Evolutionary conservation across 2,113 vertebrate genomes (phyloP).

Genomic region (Myotis lucifugus): DNA sequence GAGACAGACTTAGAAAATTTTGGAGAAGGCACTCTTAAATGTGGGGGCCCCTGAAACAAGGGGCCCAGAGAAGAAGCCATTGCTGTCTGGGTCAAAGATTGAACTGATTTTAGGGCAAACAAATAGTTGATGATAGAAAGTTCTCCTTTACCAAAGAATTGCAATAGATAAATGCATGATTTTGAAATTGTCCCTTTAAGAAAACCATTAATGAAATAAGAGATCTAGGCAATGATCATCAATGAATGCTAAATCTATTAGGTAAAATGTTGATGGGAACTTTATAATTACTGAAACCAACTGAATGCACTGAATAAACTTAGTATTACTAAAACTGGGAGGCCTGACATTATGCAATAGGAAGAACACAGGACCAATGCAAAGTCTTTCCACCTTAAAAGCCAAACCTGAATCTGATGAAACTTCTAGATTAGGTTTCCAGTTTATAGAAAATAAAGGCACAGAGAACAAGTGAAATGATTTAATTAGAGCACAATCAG

Average conservation of each 20-base stretch:
- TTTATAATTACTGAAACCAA: neutral
- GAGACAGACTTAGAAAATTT: neutral
- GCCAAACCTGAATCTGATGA: neutral
- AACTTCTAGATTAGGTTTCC: neutral
- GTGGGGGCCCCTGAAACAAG: neutral
- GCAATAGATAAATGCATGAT: neutral
- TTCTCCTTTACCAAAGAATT: neutral
- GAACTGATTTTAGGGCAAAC: neutral
- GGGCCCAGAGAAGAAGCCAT: neutral
- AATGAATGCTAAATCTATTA: neutral
- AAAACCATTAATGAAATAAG: neutral
- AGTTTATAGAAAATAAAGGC: neutral
- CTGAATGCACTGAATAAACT: neutral
- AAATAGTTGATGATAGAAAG: neutral
- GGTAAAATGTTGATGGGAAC: neutral
- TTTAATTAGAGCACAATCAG: neutral
- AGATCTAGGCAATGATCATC: neutral
- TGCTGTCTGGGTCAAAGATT: neutral
- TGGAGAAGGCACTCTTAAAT: neutral
- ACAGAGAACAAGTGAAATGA: neutral
- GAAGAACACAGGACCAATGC: neutral
- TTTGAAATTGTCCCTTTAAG: neutral
- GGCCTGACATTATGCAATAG: neutral
- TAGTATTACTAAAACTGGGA: neutral
- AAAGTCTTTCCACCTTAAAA: neutral